Evolutionary conservation across 2,113 vertebrate genomes (phyloP).

Genomic region (Phalacrocorax aristotelis): DNA sequence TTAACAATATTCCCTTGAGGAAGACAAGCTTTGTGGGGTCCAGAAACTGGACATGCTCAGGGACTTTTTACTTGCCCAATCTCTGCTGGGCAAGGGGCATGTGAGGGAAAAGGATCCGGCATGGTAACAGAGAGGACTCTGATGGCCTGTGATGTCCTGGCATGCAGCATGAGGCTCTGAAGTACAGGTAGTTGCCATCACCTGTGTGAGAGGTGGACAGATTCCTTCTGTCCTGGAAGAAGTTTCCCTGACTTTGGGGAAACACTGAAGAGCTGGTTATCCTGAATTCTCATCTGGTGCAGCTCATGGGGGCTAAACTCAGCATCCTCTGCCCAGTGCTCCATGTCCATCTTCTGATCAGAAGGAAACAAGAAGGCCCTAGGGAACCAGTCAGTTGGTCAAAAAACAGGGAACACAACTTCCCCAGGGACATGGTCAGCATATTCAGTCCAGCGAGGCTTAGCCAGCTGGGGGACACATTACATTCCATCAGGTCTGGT

Average conservation of each 20-base stretch:
- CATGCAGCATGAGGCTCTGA: background rate
- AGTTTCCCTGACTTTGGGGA: conserved; percentile 83
- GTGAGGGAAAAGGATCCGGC: background rate
- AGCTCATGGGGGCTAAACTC: conserved; percentile 81
- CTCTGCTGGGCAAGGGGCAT: background rate
- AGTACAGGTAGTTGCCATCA: conserved; percentile 7
- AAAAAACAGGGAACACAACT: background rate
- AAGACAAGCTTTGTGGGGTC: background rate
- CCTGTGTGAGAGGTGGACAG: conserved; percentile 87
- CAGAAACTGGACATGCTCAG: background rate
- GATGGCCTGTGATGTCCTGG: background rate
- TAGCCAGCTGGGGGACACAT: background rate
- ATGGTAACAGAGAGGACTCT: background rate
- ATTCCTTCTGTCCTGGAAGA: conserved; percentile 80
- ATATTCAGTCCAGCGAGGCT: background rate
- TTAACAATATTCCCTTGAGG: background rate
- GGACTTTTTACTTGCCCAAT: background rate
- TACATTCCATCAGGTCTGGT: background rate
- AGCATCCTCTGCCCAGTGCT: conserved; percentile 82
- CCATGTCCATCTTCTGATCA: conserved; percentile 87
- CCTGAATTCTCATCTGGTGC: conserved; percentile 84
- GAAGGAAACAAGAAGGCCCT: conserved; percentile 91
- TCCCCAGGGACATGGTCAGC: background rate
- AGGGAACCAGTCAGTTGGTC: background rate
- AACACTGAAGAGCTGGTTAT: conserved; percentile 83